A percentile compares a stretch with the other conserved stretches of the same genome.
Conservation (phyloP, 2,888 invertebrate species). For the Copidosoma aretas region DNA sequence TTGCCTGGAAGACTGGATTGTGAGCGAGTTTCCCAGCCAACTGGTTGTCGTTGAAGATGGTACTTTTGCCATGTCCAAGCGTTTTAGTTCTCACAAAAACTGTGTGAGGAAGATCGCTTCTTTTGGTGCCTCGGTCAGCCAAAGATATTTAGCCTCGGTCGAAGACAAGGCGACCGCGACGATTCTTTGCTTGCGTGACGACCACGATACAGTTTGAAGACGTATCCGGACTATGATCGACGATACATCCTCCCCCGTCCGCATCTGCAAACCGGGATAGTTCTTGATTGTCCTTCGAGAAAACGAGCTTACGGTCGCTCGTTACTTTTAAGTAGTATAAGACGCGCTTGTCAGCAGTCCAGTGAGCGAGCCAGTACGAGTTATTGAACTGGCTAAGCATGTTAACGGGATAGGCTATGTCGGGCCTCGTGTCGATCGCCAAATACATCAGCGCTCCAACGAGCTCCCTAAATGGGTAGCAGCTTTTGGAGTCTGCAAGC, state of each 20-base stretch:
- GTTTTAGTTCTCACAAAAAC: constrained; percentile 10
- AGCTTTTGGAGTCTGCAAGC: not conserved
- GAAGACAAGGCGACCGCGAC: constrained; percentile 26
- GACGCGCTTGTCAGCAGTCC: constrained; percentile 12
- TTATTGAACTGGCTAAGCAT: constrained; percentile 1
- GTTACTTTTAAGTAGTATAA: constrained; percentile 15
- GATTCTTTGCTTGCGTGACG: no score
- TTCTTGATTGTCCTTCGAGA: not conserved
- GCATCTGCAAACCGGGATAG: constrained; percentile 4
- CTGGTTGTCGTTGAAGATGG: constrained; percentile 19
- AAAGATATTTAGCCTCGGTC: constrained; percentile 36
- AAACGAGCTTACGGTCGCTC: not conserved
- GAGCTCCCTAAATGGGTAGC: constrained; percentile 8
- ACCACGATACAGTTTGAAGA: constrained; percentile 12
- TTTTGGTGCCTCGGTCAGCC: constrained; percentile 26
- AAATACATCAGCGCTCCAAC: constrained; percentile 17
- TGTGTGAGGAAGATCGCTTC: constrained; percentile 20
- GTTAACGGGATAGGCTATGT: constrained; percentile 7
- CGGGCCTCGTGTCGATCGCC: constrained; percentile 14
- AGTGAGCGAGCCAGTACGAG: not conserved
- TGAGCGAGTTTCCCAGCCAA: constrained; percentile 27
- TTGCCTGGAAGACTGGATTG: constrained; percentile 29
- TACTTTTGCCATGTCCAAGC: not conserved
- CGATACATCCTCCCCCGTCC: constrained; percentile 18
- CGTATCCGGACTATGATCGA: constrained; percentile 31